Conservation (phyloP, 37 sponge, comb jelly and placozoan species). For the Corticium candelabrum region DNA sequence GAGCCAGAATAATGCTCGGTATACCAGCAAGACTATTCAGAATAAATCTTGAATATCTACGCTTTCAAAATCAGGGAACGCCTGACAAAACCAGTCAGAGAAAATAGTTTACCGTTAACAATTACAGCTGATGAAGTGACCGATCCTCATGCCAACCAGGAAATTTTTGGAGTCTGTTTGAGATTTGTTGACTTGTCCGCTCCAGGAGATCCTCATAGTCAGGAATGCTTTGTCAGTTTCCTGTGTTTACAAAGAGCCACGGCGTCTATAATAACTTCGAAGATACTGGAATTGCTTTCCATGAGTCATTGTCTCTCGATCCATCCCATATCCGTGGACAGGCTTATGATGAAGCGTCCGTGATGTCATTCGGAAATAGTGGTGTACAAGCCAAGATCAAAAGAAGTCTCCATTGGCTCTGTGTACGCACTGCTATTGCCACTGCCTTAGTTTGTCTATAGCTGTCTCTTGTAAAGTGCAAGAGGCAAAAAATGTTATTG, state of each 20-base stretch:
- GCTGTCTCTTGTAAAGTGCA: slow-evolving; percentile 25
- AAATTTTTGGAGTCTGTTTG: slow-evolving; percentile 23
- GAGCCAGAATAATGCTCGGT: slow-evolving; percentile 14
- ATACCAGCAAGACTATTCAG: slow-evolving; percentile 32
- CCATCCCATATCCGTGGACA: neutral
- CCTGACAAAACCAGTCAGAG: slow-evolving; percentile 2
- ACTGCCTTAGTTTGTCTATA: slow-evolving; percentile 29
- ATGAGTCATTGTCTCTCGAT: neutral
- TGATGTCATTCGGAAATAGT: neutral
- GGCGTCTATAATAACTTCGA: slow-evolving; percentile 15
- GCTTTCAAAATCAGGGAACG: slow-evolving; percentile 23
- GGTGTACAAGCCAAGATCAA: neutral
- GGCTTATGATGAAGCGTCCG: neutral
- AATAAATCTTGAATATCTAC: slow-evolving; percentile 24
- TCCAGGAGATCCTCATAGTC: slow-evolving; percentile 28
- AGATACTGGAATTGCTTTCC: neutral
- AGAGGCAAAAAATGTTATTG: slow-evolving; percentile 26
- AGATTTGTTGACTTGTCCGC: slow-evolving; percentile 35
- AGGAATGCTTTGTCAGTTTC: slow-evolving; percentile 28
- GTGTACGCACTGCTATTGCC: slow-evolving; percentile 10
- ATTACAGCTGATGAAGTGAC: slow-evolving; percentile 35
- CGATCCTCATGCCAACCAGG: slow-evolving; percentile 26
- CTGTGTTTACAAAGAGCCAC: slow-evolving; percentile 27
- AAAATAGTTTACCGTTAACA: slow-evolving; percentile 18
- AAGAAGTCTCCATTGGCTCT: neutral